Evolutionary conservation across 1,140 invertebrate genomes (phyloP).

Genomic region (Neodiprion virginianus): DNA sequence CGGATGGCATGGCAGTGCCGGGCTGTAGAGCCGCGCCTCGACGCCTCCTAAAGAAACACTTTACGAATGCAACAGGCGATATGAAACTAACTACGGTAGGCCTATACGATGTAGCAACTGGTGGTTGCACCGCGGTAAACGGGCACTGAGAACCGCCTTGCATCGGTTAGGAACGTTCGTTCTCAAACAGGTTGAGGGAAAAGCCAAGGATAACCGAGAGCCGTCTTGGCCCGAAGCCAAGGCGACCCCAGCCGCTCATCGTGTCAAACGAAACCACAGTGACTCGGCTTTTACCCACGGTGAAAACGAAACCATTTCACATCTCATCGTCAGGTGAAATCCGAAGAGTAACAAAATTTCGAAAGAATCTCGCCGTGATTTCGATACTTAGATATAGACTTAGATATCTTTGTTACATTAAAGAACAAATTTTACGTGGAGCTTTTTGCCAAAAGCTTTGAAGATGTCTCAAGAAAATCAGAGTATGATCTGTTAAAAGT

Average conservation of each 20-base stretch:
- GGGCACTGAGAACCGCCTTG: constrained; percentile 40
- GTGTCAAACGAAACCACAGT: too few relatives aligned
- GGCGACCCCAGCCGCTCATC: neutral
- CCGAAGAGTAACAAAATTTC: neutral
- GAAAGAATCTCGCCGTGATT: neutral
- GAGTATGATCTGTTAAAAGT: too few relatives aligned
- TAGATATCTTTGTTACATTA: too few relatives aligned
- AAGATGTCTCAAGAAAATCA: too few relatives aligned
- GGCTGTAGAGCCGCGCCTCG: constrained; percentile 5
- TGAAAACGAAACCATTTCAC: neutral
- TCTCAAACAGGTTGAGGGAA: constrained; percentile 58
- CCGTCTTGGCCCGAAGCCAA: constrained; percentile 54
- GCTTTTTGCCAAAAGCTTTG: too few relatives aligned
- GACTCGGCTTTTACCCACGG: neutral
- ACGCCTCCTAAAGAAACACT: constrained; percentile 44
- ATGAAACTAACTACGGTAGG: constrained; percentile 55
- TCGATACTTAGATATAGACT: too few relatives aligned
- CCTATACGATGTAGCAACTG: constrained; percentile 57
- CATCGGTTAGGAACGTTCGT: constrained; percentile 54
- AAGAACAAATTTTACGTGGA: too few relatives aligned
- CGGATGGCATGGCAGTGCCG: too few relatives aligned
- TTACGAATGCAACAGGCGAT: constrained; percentile 58
- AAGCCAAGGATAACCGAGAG: constrained; percentile 55
- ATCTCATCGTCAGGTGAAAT: too few relatives aligned
- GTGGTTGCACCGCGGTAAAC: constrained; percentile 53